Base-by-base conservation (phyloP, 2,888 invertebrate species). In the Machimus rusticus region DNA sequence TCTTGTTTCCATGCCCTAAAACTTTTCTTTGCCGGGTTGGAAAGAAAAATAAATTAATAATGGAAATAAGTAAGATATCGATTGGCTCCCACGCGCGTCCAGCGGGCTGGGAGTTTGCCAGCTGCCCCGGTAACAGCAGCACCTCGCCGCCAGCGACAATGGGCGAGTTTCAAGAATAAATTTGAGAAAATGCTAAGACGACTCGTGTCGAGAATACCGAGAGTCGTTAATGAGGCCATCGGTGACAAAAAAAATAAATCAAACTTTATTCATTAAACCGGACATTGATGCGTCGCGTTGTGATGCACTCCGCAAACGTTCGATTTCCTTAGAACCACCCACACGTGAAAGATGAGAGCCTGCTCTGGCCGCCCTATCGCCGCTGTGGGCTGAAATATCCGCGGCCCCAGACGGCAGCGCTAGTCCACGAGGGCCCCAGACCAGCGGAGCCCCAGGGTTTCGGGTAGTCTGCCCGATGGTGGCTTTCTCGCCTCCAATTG, bases 231-330 rank as follows among this genome's bases (percentile, higher is more conserved):
- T 85, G 85, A 85, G 85, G 74, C 74, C 85, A 85, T n/a, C 28
- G 46, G 74, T 74, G 85, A 85, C 51, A 55, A 82, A 82, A 46
- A 46, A 82, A 82, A 82, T 19, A 51, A 85, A 85, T 85, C 85
- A 85, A 74, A 55, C 8, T 74, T 84, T 84, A 84, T 84, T 84
- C 82, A 66, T 84, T 57, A 66, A 85, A 85, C 74, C 85, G 85
- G 85, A 85, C 85, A 85, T 85, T 46, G 66, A 85, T 85, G 85
- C 85, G 85, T 85, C 74, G 85, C 85, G 85, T 85, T 85, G 74
- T 74, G 74, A 85, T 85, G 85, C 85, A 85, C 43, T 74, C 74
- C 46, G 74, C 74, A 85, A 85, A 85, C 74, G 37, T 85, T 85
- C 74, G 74, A 85, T 85, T 85, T 85, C 85, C 85, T 85, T 74